Percentiles rank a stretch among this genome's conserved stretches.
These are phyloP conservation scores for Calcarius lapponicus DNA, from an alignment of 2,797 vertebrate genomes.

Conservation along the genomic window DNA sequence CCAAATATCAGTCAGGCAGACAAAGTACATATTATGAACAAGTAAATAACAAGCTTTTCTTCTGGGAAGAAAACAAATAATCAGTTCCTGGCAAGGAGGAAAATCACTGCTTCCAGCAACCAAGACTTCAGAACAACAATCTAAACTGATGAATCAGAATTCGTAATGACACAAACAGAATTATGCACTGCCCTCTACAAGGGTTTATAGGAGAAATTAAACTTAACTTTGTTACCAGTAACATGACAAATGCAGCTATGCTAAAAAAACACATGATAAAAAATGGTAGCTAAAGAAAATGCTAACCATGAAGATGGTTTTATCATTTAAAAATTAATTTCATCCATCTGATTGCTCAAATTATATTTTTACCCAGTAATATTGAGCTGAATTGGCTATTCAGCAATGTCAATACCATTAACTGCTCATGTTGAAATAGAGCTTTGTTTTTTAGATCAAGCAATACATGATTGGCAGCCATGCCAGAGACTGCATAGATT, in stretches of 20 bases:
- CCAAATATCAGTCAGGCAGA: background rate
- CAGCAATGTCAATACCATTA: constrained; percentile 2
- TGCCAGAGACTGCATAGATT: background rate
- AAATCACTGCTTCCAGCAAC: constrained; percentile 57
- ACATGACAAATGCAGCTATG: constrained; percentile 33
- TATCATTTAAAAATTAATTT: background rate
- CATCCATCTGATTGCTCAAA: background rate
- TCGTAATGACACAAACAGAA: constrained; percentile 54
- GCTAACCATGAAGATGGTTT: constrained; percentile 17
- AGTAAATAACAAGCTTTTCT: constrained; percentile 44
- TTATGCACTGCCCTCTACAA: constrained; percentile 19
- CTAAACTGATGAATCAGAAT: constrained; percentile 56
- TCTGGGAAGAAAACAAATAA: constrained; percentile 55
- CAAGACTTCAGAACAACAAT: constrained; percentile 35
- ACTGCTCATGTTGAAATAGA: constrained; percentile 1
- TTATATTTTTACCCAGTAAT: background rate
- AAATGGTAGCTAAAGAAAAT: constrained; percentile 28
- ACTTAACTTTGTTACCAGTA: constrained; percentile 47
- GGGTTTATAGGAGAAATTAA: constrained; percentile 40
- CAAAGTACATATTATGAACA: background rate
- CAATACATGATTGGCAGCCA: background rate
- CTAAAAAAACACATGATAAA: constrained; percentile 26
- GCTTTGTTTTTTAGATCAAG: constrained; percentile 28
- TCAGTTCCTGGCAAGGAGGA: constrained; percentile 43
- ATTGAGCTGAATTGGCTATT: constrained; percentile 16